Evolutionary conservation across 1,140 invertebrate genomes (phyloP).

Genomic region (Branchinecta lynchi): DNA sequence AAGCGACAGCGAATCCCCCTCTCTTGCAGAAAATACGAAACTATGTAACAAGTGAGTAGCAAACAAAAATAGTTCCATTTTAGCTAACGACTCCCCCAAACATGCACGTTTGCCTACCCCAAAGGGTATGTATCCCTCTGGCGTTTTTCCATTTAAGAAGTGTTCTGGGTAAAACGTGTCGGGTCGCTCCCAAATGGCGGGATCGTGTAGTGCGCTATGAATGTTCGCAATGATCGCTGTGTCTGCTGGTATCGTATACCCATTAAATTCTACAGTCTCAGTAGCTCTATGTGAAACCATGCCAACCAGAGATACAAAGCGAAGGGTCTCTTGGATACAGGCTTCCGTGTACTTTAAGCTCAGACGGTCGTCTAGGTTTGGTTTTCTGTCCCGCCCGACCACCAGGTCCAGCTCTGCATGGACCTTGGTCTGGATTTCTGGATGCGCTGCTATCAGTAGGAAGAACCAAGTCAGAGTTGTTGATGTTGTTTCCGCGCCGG

Average conservation of each 20-base stretch:
- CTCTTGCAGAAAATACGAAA: not conserved
- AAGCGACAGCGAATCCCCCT: not conserved
- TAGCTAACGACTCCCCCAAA: conserved; percentile 31
- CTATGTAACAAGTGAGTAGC: conserved; percentile 21
- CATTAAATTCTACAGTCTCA: conserved; percentile 17
- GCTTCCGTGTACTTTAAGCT: conserved; percentile 14
- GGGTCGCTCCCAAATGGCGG: conserved; percentile 29
- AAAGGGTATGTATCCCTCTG: conserved; percentile 9
- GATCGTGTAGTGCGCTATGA: conserved; percentile 31
- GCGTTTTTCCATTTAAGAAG: not conserved
- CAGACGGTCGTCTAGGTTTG: conserved; percentile 19
- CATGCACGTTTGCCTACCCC: conserved; percentile 24
- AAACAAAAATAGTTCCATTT: conserved; percentile 31
- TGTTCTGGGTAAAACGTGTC: conserved; percentile 28
- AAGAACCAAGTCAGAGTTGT: conserved; percentile 52
- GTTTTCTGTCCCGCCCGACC: conserved; percentile 30
- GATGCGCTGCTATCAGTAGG: conserved; percentile 45
- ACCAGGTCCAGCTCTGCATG: conserved; percentile 44
- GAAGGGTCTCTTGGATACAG: not conserved
- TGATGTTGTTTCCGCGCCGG: conserved; percentile 45
- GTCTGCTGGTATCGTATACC: conserved; percentile 22
- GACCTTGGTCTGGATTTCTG: conserved; percentile 47
- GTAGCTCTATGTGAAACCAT: not conserved
- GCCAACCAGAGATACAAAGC: not conserved
- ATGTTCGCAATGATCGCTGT: conserved; percentile 30